Percentiles rank a stretch among this genome's conserved stretches.
Evolutionary conservation across 2,888 invertebrate species (phyloP).

Genomic region (Lypha dubia): DNA sequence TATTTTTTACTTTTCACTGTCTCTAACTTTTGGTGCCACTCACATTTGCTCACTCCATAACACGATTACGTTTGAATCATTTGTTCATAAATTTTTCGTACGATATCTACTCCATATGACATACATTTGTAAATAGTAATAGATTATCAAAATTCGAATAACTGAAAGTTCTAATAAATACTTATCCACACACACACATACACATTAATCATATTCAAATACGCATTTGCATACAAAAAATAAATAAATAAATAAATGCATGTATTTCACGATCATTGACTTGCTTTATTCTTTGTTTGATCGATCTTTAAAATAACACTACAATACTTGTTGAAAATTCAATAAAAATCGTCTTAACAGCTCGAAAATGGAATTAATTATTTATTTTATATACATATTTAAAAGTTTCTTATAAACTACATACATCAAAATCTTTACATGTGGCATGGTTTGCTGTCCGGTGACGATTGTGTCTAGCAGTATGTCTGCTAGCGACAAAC

Average conservation of each 20-base stretch:
- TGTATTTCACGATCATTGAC: slow-evolving; percentile 11
- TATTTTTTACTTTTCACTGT: no score
- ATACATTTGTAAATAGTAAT: no score
- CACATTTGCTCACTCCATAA: no score
- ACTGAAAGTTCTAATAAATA: no score
- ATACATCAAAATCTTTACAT: slow-evolving; percentile 43
- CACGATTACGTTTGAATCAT: no score
- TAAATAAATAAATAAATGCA: background rate
- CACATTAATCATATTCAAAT: no score
- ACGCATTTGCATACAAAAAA: background rate
- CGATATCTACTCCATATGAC: no score
- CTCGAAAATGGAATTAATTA: slow-evolving; percentile 27
- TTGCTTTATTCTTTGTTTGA: background rate
- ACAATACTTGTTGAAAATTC: slow-evolving; percentile 33
- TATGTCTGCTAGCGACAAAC: slow-evolving; percentile 46
- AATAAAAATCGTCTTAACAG: slow-evolving; percentile 40
- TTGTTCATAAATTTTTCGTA: no score
- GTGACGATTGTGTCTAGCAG: slow-evolving; percentile 60
- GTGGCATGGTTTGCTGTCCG: slow-evolving; percentile 36
- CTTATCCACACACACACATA: no score
- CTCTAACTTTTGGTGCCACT: no score
- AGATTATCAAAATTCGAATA: no score
- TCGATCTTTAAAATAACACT: background rate
- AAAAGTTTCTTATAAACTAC: no score
- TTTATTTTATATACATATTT: slow-evolving; percentile 60